Evolutionary conservation across 2,797 vertebrate species (phyloP).

Genomic region (Huso huso): DNA sequence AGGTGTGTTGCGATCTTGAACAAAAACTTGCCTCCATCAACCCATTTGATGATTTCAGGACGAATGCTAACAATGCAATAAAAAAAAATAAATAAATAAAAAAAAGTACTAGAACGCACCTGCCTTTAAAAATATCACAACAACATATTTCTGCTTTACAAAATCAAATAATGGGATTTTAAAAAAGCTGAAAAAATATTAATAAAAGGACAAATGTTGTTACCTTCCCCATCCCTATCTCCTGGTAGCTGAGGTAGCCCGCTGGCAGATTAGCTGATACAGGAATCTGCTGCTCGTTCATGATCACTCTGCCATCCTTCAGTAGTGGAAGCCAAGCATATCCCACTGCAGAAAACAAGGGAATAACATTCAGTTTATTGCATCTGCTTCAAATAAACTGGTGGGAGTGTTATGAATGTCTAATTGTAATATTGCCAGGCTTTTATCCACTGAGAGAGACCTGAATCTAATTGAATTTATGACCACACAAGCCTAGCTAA

Average conservation of each 20-base stretch:
- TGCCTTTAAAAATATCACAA: too few species aligned
- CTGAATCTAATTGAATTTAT: too few species aligned
- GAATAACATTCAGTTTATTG: neutral
- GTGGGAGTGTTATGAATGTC: too few species aligned
- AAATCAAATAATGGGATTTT: too few species aligned
- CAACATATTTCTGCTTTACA: too few species aligned
- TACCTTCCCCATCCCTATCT: constrained; percentile 75
- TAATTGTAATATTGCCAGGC: too few species aligned
- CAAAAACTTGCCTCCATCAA: constrained; percentile 84
- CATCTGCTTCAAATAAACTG: neutral
- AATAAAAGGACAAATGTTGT: neutral
- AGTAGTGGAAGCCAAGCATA: constrained; percentile 89
- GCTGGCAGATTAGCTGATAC: constrained; percentile 76
- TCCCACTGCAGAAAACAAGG: constrained; percentile 65
- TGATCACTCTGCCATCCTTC: constrained; percentile 83
- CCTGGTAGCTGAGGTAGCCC: constrained; percentile 79
- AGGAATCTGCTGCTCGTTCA: constrained; percentile 76
- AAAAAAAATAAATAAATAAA: too few species aligned
- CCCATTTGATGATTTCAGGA: constrained; percentile 85
- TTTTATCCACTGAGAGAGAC: too few species aligned
- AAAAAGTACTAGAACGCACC: neutral
- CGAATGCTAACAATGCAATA: constrained; percentile 66
- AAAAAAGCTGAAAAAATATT: too few species aligned
- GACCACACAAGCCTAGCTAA: too few species aligned
- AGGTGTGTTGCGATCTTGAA: constrained; percentile 86